Evolutionary conservation across 1,140 invertebrate genomes (phyloP).

Genomic region (Anoplolepis gracilipes): DNA sequence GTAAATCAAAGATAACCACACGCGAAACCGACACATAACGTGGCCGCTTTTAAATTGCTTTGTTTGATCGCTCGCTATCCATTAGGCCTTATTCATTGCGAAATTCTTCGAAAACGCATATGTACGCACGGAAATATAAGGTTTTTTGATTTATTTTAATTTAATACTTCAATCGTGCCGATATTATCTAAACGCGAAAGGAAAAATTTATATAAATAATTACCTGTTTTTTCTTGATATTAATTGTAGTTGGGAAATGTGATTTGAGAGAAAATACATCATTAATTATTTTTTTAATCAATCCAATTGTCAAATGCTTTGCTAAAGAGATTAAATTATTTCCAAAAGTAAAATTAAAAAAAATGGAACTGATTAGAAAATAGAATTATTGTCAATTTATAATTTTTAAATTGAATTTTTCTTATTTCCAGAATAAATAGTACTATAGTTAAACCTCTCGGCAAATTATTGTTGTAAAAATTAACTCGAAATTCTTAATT

Average conservation of each 20-base stretch:
- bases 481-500: constrained; percentile 2
- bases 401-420: not conserved
- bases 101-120: not conserved
- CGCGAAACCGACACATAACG: constrained; percentile 77
- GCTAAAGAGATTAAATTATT: too few species aligned
- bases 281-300: not conserved
- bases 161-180: not conserved
- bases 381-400: not conserved
- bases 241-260: not conserved
- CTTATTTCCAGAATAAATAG: not conserved
- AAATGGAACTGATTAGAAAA: not conserved
- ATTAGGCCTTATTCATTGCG: constrained; percentile 76
- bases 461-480: not conserved
- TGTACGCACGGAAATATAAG: too few species aligned
- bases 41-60: constrained; percentile 82
- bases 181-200: not conserved
- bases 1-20: constrained; percentile 84
- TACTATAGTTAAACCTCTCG: not conserved
- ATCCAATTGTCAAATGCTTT: too few species aligned
- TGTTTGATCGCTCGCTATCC: constrained; percentile 81
- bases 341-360: too few species aligned
- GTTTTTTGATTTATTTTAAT: not conserved
- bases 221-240: not conserved
- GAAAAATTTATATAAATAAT: not conserved
- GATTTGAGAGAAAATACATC: not conserved